Conservation (phyloP, 1,140 invertebrate species). For the Lysiphlebus fabarum region DNA sequence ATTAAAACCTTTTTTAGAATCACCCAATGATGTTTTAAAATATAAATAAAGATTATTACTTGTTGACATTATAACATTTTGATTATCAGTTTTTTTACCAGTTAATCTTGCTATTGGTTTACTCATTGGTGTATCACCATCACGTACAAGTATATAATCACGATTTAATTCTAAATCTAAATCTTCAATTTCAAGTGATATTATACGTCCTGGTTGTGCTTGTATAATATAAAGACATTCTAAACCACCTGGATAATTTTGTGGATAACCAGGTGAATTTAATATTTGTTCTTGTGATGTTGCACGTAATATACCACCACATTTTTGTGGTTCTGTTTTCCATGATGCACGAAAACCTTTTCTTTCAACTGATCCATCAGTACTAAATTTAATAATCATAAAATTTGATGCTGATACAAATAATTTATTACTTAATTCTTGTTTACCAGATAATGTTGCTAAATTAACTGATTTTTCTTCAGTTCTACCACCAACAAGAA, state of each 20-base stretch:
- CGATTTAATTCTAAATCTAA: constrained; percentile 81
- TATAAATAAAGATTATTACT: constrained; percentile 87
- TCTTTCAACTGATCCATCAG: constrained; percentile 88
- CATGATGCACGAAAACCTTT: constrained; percentile 91
- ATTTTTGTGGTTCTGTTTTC: constrained; percentile 89
- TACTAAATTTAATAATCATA: constrained; percentile 96
- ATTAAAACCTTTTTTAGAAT: constrained; percentile 86
- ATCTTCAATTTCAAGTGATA: constrained; percentile 86
- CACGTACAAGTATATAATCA: constrained; percentile 85
- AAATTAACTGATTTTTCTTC: constrained; percentile 90
- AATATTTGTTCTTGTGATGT: constrained; percentile 79
- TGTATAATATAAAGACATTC: constrained; percentile 92
- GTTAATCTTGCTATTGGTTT: constrained; percentile 78
- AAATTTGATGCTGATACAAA: constrained; percentile 95
- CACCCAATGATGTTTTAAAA: constrained; percentile 84
- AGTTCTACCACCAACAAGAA: constrained; percentile 89
- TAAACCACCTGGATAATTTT: constrained; percentile 87
- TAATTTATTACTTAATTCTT: constrained; percentile 75
- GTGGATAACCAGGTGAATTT: constrained; percentile 87
- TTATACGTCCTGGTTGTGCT: constrained; percentile 81
- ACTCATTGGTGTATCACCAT: constrained; percentile 83
- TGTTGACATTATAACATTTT: constrained; percentile 85
- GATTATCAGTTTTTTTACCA: constrained; percentile 73
- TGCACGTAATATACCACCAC: constrained; percentile 79
- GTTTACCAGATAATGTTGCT: constrained; percentile 86